phyloP scores from a whole-genome alignment of 1,140 invertebrate species.

The Lordiphosa stackelbergi region DNA sequence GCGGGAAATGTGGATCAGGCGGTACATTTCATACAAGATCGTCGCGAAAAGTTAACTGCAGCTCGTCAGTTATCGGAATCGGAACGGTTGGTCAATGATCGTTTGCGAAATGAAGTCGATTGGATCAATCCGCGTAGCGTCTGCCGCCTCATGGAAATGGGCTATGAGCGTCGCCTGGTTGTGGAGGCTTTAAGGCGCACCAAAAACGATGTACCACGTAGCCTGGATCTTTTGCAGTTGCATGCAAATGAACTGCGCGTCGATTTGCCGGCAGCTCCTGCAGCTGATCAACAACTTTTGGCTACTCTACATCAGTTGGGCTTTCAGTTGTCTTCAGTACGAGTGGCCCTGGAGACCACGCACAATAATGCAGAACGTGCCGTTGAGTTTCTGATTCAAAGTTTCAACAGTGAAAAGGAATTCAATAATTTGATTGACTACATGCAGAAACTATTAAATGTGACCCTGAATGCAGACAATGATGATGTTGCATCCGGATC shows the following conservation, averaged over 20 bases:
- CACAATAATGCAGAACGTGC: conserved; percentile 80
- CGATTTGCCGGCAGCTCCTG: conserved; percentile 31
- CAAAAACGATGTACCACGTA: conserved; percentile 80
- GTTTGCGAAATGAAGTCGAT: conserved; percentile 51
- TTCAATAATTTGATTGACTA: conserved; percentile 22
- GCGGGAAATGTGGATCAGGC: conserved; percentile 81
- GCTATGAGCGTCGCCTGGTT: conserved; percentile 80
- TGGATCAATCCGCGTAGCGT: conserved; percentile 76
- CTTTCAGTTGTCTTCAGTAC: conserved; percentile 79
- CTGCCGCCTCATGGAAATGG: conserved; percentile 82
- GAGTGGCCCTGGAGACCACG: conserved; percentile 79
- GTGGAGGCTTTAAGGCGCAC: conserved; percentile 81
- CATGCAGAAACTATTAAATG: conserved; percentile 13
- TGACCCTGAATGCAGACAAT: neutral
- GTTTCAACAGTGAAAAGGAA: conserved; percentile 40
- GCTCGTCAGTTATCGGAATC: conserved; percentile 77
- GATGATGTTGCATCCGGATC: conserved; percentile 9
- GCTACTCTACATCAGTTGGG: conserved; percentile 79
- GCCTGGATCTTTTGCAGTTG: conserved; percentile 54
- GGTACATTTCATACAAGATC: conserved; percentile 81
- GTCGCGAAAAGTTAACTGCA: conserved; percentile 78
- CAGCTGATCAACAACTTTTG: conserved; percentile 62
- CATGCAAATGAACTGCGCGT: conserved; percentile 41
- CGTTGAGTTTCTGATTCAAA: conserved; percentile 79
- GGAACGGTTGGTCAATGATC: conserved; percentile 77